Evolutionary conservation across 2,113 vertebrate genomes (phyloP), one percentile per base, ranked within the genome.

Genomic region (Perca fluviatilis): DNA sequence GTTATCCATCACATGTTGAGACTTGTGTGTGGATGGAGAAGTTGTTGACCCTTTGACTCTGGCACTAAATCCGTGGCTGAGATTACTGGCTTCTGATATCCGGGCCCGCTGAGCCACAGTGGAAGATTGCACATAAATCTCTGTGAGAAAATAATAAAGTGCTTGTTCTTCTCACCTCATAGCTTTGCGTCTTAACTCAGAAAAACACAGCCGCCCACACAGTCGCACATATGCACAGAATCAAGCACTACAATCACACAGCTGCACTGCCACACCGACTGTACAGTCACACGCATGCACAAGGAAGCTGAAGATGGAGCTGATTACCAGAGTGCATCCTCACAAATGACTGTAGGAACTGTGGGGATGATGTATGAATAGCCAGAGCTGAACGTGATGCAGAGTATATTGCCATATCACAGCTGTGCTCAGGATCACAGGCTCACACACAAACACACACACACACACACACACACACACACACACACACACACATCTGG

Each of bases 121-220:
- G 51, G 68, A 90, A 90, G 82, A 93, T 87, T 89, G 88, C 61
- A 84, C 85, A 89, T 87, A 90, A 90, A 91, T 91, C 86, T 86
- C 74, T 76, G 75, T 49, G 58, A 84, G 85, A 73, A 86, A 92
- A 89, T 79, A 92, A 89, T 82, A 86, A 85, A 88, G 68, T 15
- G 53, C 66, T 85, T 77, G 81, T 80, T 83, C 79, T 51, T 80
- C 65, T 78, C 56, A 14, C 80, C 88, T 77, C 57, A 67, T 46
- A 85, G 88, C 86, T 87, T 88, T 88, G 83, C 80, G 84, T 89
- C 87, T 61, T 40, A 74, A 62, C 40, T 25, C 46, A 49, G 46
- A 61, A 90, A 87, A 61, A 65, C 87, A 54, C 13, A n/a, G 40
- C 30, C 50, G 77, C 82, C 79, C 79, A 89, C 79, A 64, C 69